Base-by-base conservation (phyloP, 2,888 invertebrate genomes). In the Erebia palarica region DNA sequence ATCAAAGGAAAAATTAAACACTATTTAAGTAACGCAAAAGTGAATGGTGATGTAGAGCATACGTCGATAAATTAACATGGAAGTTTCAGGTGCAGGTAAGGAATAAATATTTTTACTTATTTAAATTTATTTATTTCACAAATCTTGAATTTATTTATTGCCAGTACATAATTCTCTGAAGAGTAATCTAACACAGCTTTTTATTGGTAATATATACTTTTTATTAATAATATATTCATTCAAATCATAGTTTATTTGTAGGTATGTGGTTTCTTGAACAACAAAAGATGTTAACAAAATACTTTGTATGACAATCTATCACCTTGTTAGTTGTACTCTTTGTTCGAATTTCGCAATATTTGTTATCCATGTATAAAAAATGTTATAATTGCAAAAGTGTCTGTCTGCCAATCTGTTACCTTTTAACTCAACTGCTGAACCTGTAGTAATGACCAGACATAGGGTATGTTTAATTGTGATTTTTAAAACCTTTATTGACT, bases 1-100 rank as follows among this genome's bases (percentile, higher is more conserved):
- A 21, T 16, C 47, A 14, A 49, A 60, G 42, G n/a, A 47, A 63
- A 44, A 27, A 47, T 47, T 47, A 47, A 47, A 11, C 11, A 55
- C 55, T 63, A 10, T 13, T 14, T 42, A 21, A 13, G 3, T 49
- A 16, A 16, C 21, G 27, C 51, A 49, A 57, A 49, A 72, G 27
- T 53, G 21, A 59, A 74, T 68, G 65, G 72, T 72, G 68, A 74
- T 76, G 72, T 77, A 71, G 76, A 71, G 75, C 16, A 47, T 63
- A 70, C 74, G 70, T 70, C 69, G 8, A 75, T 73, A 70, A 58
- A 8, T 69, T 83, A 84, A 78, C 81, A 91, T 92, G 92, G 92
- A 91, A 80, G 80, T 89, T 77, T 85, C 92, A 79, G 91, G 91
- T 73, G 75, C 88, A 79, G 92, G 91, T 91, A 86, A 78, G 84